Conservation (phyloP, 2,888 invertebrate genomes). For the Aethes cnicana region DNA sequence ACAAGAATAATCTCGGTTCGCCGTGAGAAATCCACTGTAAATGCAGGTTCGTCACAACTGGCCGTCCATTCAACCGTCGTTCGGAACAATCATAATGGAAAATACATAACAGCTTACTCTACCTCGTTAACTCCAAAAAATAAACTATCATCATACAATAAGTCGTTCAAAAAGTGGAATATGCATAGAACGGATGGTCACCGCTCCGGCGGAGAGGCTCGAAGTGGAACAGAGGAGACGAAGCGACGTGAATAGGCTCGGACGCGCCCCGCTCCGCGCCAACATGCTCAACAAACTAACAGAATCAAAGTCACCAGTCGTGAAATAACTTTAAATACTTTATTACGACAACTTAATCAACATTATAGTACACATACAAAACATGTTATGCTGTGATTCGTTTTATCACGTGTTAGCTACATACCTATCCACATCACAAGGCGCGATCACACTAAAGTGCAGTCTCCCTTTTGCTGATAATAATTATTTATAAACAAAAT, state of each 20-base stretch:
- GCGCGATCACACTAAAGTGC: constrained; percentile 69
- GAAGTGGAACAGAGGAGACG: too few relatives aligned
- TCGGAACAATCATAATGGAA: constrained; percentile 65
- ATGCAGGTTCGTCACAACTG: constrained; percentile 72
- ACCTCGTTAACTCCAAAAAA: constrained; percentile 80
- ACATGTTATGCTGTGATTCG: constrained; percentile 80
- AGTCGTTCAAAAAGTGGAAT: constrained; percentile 67
- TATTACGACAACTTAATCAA: constrained; percentile 82
- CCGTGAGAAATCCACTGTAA: constrained; percentile 73
- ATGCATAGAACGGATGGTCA: constrained; percentile 54
- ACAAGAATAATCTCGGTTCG: constrained; percentile 75
- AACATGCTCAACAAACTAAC: constrained; percentile 42
- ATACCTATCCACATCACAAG: constrained; percentile 80
- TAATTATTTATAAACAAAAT: constrained; percentile 62
- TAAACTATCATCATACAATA: constrained; percentile 78
- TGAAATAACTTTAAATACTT: constrained; percentile 82
- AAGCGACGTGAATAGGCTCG: constrained; percentile 69
- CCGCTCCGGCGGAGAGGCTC: constrained; percentile 19
- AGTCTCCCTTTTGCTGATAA: constrained; percentile 60
- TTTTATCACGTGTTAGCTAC: constrained; percentile 78
- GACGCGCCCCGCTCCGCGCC: constrained; percentile 14
- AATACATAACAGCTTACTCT: constrained; percentile 81
- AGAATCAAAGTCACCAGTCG: constrained; percentile 73
- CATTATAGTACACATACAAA: constrained; percentile 81
- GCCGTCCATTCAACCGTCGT: constrained; percentile 60